Evolutionary conservation across 2,113 vertebrate genomes (phyloP).

Genomic region (Sturnira hondurensis): DNA sequence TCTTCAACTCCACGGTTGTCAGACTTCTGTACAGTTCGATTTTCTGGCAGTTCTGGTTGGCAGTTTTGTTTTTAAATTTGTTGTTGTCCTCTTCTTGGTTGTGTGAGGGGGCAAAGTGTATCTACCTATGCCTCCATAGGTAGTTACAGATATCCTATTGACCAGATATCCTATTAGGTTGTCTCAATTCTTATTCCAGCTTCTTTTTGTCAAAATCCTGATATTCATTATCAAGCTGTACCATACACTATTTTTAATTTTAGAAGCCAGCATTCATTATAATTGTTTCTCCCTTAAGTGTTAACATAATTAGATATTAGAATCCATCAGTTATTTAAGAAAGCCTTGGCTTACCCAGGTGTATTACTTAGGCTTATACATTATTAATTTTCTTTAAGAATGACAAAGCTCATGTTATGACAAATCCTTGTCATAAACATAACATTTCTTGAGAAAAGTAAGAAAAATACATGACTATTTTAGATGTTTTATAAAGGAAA

Average conservation of each 20-base stretch:
- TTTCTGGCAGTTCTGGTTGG: too few relatives aligned
- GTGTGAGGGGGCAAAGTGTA: too few relatives aligned
- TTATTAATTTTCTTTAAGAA: slow-evolving; percentile 3
- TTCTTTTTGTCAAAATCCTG: neutral
- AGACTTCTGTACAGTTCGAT: too few relatives aligned
- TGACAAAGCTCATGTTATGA: neutral
- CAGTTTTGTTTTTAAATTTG: too few relatives aligned
- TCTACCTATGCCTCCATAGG: too few relatives aligned
- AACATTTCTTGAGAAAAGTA: slow-evolving; percentile 1
- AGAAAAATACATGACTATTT: neutral
- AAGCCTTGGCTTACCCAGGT: neutral
- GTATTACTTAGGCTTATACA: neutral
- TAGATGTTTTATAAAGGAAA: slow-evolving; percentile 15
- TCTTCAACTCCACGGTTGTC: too few relatives aligned
- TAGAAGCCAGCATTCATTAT: neutral
- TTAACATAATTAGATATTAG: neutral
- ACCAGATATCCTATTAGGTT: neutral
- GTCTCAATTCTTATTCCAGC: neutral
- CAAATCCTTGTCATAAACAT: neutral
- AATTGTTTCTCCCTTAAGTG: neutral
- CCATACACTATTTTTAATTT: neutral
- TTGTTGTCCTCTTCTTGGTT: too few relatives aligned
- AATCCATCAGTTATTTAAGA: slow-evolving; percentile 9
- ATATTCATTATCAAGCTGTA: neutral
- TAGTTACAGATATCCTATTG: too few relatives aligned